phyloP scores from a whole-genome alignment of 2,113 vertebrate species.

The Cottus gobio region DNA sequence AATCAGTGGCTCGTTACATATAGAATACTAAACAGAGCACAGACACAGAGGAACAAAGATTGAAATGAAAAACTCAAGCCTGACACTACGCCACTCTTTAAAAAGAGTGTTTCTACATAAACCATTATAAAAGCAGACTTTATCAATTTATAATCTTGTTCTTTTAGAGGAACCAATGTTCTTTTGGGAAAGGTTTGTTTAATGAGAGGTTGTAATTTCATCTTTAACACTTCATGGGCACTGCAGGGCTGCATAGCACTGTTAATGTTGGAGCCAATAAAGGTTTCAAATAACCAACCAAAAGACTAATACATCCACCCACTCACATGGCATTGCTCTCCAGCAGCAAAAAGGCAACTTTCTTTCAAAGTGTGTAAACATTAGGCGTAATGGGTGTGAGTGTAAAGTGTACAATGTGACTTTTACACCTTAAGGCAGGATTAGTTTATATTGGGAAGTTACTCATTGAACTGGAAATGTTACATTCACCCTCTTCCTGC shows the following conservation, averaged over 20 bases:
- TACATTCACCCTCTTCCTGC: background rate
- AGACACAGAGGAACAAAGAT: constrained; percentile 20
- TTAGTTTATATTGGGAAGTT: background rate
- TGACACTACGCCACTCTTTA: background rate
- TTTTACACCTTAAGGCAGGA: background rate
- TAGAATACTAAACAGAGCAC: constrained; percentile 87
- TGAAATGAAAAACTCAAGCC: background rate
- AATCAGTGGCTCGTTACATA: constrained; percentile 96
- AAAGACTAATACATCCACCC: constrained; percentile 31
- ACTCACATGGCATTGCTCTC: constrained; percentile 36
- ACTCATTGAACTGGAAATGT: background rate
- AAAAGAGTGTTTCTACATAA: constrained; percentile 4
- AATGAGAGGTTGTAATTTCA: background rate
- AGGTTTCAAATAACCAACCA: background rate
- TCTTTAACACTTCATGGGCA: background rate
- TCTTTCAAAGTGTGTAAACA: constrained; percentile 9
- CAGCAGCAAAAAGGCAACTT: constrained; percentile 25
- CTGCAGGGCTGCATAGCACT: background rate
- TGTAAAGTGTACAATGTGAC: constrained; percentile 6
- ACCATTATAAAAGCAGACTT: background rate
- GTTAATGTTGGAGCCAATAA: background rate
- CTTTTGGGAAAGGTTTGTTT: background rate
- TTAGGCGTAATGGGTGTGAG: background rate
- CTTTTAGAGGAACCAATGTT: background rate
- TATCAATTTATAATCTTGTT: background rate